Evolutionary conservation across 1,140 invertebrate species (phyloP).

Genomic region (Protaetia brevitarsis): DNA sequence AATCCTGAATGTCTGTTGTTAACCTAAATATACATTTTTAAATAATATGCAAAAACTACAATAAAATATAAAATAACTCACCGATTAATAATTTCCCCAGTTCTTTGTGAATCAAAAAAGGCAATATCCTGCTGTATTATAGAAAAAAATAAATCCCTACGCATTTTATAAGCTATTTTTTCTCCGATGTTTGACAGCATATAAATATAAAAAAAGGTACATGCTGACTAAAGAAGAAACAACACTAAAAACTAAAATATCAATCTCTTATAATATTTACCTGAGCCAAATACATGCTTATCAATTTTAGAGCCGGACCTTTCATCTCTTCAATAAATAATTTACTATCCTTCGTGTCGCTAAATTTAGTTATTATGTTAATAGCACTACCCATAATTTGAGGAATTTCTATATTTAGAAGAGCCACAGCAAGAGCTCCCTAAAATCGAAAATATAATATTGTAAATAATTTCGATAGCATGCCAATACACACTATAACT

Average conservation of each 20-base stretch:
- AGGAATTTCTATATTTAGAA: constrained; percentile 81
- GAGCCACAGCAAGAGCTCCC: constrained; percentile 76
- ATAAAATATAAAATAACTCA: constrained; percentile 40
- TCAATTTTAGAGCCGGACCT: constrained; percentile 63
- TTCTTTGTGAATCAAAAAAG: constrained; percentile 88
- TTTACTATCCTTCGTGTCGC: constrained; percentile 47
- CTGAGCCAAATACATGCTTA: constrained; percentile 67
- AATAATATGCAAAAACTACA: background rate
- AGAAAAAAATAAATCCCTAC: constrained; percentile 77
- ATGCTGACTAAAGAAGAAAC: constrained; percentile 66
- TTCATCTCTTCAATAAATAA: constrained; percentile 62
- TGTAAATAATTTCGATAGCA: background rate
- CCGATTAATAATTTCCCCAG: constrained; percentile 88
- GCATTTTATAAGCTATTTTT: constrained; percentile 74
- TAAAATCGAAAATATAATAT: constrained; percentile 48
- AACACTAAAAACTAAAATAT: constrained; percentile 13
- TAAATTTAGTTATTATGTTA: constrained; percentile 65
- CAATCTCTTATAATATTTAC: constrained; percentile 48
- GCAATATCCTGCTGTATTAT: constrained; percentile 84
- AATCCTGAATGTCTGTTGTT: constrained; percentile 93
- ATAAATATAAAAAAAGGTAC: constrained; percentile 88
- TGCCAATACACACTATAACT: constrained; percentile 51
- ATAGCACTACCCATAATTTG: constrained; percentile 71
- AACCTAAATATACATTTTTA: constrained; percentile 57
- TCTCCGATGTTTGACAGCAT: constrained; percentile 83